Conservation (phyloP, 2,888 invertebrate genomes). For the Drosophila conformis region DNA sequence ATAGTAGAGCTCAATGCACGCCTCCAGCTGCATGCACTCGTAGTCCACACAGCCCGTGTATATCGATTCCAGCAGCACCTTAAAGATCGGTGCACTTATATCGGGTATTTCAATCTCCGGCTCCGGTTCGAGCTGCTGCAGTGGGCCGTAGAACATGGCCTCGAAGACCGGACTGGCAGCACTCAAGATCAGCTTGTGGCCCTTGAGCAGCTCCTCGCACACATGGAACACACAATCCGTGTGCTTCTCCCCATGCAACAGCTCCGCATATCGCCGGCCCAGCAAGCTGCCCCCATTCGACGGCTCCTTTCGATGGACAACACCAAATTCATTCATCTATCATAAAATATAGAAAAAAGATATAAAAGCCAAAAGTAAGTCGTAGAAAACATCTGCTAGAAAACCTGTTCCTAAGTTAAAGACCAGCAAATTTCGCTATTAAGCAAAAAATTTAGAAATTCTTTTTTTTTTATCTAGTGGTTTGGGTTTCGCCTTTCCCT, state of each 20-base stretch:
- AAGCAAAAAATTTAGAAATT: conserved; percentile 44
- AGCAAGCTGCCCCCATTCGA: conserved; percentile 54
- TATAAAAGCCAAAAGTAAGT: conserved; percentile 23
- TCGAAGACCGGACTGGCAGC: conserved; percentile 95
- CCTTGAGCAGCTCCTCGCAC: conserved; percentile 86
- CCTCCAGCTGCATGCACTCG: conserved; percentile 75
- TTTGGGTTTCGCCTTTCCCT: conserved; percentile 45
- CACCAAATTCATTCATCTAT: conserved; percentile 63
- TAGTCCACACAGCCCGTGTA: conserved; percentile 82
- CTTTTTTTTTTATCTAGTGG: neutral
- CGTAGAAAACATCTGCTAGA: conserved; percentile 17
- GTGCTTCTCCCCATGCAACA: conserved; percentile 80
- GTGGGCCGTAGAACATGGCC: conserved; percentile 93
- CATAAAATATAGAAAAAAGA: neutral
- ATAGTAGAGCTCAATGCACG: conserved; percentile 84
- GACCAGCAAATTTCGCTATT: conserved; percentile 22
- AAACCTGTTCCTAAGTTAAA: conserved; percentile 46
- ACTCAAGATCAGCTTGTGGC: conserved; percentile 92
- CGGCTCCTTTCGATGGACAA: conserved; percentile 61
- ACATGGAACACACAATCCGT: conserved; percentile 83
- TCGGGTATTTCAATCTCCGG: conserved; percentile 86
- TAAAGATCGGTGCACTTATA: conserved; percentile 84
- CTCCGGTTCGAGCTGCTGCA: conserved; percentile 83
- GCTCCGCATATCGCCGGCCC: conserved; percentile 80
- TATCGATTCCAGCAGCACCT: conserved; percentile 83